Evolutionary conservation across 2,888 invertebrate genomes (phyloP), one percentile per base, ranked within the genome.

Genomic region (Druceiella hillmani): DNA sequence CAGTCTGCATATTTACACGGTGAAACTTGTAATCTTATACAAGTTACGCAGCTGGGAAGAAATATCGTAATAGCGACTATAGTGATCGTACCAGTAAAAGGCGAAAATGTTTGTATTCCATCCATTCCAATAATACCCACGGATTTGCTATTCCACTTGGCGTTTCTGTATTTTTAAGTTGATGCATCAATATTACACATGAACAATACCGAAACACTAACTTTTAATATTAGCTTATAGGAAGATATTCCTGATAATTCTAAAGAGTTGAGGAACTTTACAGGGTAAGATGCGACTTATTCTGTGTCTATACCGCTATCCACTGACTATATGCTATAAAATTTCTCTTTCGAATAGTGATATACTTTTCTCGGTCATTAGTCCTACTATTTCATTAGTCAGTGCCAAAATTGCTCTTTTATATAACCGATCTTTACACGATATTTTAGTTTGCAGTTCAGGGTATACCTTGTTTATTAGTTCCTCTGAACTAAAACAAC

Each of bases 391-490:
- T 20, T 30, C 22, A 20, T 39, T 42, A 22, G 32, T 41, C 29
- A 30, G 33, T 7, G 35, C 28, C 25, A 42, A 29, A 27, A 42
- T 41, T 27, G 38, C 39, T n/a, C 42, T 33, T 16, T 41, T 29
- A 26, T 38, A 13, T 12, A 42, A 29, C 31, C 42, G 35, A 3
- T 16, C 34, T 16, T 28, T 5, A 35, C 38, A 33, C 15, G 5
- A 15, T 17, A 34, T 34, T 29, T 41, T 34, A 24, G 4, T 10
- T 14, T n/a, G 31, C 24, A 41, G 20, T 33, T 41, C 39, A 11
- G 33, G 33, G 17, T 33, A 41, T 5, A 41, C 33, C 13, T 9
- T 26, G 4, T 13, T 25, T 20, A 42, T 42, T 3, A 42, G 27
- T 9, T 35, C 41, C 20, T 42, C 33, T 24, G 27, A 17, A 4